Conservation (phyloP, 2,888 invertebrate species). For the Drosophila mimica region DNA sequence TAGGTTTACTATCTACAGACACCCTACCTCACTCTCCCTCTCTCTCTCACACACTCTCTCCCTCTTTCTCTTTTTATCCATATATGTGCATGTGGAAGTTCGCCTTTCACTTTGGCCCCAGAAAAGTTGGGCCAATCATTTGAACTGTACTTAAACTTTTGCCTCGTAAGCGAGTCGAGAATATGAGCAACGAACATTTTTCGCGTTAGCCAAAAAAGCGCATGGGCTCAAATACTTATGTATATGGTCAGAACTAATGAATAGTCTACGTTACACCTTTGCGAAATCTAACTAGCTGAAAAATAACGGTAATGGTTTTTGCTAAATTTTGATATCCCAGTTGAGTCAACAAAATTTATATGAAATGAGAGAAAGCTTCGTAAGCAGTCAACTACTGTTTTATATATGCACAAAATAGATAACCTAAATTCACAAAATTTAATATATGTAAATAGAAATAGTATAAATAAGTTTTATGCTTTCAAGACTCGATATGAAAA, state of each 20-base stretch:
- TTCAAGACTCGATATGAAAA: neutral
- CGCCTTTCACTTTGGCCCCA: slow-evolving; percentile 43
- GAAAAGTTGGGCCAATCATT: slow-evolving; percentile 55
- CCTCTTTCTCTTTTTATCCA: neutral
- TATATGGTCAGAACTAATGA: slow-evolving; percentile 14
- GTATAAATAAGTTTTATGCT: neutral
- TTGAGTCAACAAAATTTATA: neutral
- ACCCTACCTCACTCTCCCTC: neutral
- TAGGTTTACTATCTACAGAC: slow-evolving; percentile 54
- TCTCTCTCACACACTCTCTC: neutral
- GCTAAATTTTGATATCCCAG: slow-evolving; percentile 3
- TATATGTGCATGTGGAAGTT: slow-evolving; percentile 9
- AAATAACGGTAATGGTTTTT: neutral
- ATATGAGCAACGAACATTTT: slow-evolving; percentile 37
- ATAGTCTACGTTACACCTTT: slow-evolving; percentile 15
- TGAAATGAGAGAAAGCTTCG: neutral
- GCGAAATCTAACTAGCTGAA: neutral
- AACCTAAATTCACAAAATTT: neutral
- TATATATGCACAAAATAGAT: neutral
- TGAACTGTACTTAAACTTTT: slow-evolving; percentile 62
- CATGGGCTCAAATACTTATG: slow-evolving; percentile 13
- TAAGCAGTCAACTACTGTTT: neutral
- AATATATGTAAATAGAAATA: neutral
- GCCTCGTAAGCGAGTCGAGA: slow-evolving; percentile 42
- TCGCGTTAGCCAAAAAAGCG: slow-evolving; percentile 14